Base-by-base conservation (phyloP, 2,113 vertebrate species). In the Leptodactylus fuscus region DNA sequence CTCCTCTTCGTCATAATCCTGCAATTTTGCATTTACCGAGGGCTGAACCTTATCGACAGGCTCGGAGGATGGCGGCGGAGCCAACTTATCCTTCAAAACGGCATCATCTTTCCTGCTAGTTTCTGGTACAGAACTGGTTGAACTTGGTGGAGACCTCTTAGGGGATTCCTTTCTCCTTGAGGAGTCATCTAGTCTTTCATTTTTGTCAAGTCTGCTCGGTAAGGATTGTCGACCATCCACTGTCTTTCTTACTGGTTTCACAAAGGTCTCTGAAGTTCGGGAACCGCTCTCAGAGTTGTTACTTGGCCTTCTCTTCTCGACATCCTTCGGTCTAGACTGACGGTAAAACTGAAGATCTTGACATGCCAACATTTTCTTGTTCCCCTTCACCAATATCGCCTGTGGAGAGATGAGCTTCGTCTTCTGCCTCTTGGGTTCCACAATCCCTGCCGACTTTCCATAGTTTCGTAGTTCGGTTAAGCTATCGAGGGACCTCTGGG, bases 401-500 rank as follows among this genome's bases (percentile, higher is more conserved):
- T 88, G 93, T 48, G 94, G 91, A 65, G 90, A 62, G 29, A 90
- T 92, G 29, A 90, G 67, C 0, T 94, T 94, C 1, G 87, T 44
- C 53, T 90, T 92, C 13, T 83, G 89, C 5, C 69, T 81, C 0
- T 73, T 46, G 0, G 41, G 29, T 0, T 88, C 89, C 0, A 96
- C 87, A 0, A 87, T 87, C 2, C 94, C 90, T 0, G 92, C 91
- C 7, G 67, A 89, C 88, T 94, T 93, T 4, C 96, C 96, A 0
- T 96, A 46, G 70, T 90, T 89, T 9, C 95, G 93, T 71, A 96
- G 82, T 0, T 82, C 44, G 3, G 13, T 90, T 1, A 95, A 0
- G 0, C 15, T 87, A 0, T 94, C 93, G 11, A 92, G 84, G 1
- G 95, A 93, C 9, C 90, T 87, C 73, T 96, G 95, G 0, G 96